Evolutionary conservation across 2,888 invertebrate species (phyloP).

Genomic region (Chloroclystis v-ata): DNA sequence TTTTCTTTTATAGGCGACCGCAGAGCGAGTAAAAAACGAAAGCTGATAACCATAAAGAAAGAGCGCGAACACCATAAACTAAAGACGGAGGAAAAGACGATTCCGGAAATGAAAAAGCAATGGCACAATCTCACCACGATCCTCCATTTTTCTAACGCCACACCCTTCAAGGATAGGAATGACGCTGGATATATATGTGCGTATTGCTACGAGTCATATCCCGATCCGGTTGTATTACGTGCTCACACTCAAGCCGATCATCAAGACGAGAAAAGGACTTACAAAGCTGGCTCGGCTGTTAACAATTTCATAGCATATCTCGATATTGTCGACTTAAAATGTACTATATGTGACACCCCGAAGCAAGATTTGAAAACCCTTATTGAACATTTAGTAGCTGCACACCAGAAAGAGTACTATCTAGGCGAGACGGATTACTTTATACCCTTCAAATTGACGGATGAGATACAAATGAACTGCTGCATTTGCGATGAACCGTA

Average conservation of each 20-base stretch:
- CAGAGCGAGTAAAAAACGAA: conserved; percentile 59
- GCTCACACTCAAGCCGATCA: conserved; percentile 59
- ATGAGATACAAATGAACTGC: conserved; percentile 59
- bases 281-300: conserved; percentile 61
- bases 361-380: conserved; percentile 49
- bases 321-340: conserved; percentile 65
- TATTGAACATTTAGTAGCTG: conserved; percentile 54
- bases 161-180: conserved; percentile 57
- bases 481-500: conserved; percentile 59
- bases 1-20: conserved; percentile 73
- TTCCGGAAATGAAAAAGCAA: conserved; percentile 57
- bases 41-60: conserved; percentile 51
- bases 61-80: conserved; percentile 43
- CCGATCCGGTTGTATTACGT: conserved; percentile 42
- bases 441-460: conserved; percentile 55
- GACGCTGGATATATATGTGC: conserved; percentile 69
- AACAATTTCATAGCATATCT: conserved; percentile 64
- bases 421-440: conserved; percentile 60
- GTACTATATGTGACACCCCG: conserved; percentile 52
- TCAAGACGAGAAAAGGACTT: conserved; percentile 56
- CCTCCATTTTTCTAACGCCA: conserved; percentile 62
- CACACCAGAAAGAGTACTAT: conserved; percentile 62
- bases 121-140: conserved; percentile 66
- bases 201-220: conserved; percentile 63
- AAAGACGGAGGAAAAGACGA: conserved; percentile 19